Evolutionary conservation across 1,140 invertebrate genomes (phyloP), one percentile per base, ranked within the genome.

Genomic region (Drosophila setifemur): DNA sequence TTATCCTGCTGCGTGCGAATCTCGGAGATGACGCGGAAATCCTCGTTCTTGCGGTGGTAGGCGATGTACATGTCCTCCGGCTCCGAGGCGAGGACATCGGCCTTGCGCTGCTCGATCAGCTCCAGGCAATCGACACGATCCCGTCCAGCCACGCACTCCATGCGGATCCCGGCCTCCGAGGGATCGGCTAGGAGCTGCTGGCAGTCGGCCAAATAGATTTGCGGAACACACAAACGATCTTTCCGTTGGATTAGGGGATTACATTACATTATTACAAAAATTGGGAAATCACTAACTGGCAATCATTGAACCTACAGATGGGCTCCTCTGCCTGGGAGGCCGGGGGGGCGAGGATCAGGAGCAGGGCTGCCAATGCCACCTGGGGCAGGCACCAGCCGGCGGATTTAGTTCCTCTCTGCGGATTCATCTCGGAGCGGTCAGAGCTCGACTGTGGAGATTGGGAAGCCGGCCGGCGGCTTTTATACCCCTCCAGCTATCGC

Each of bases 41-140:
- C 92, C 60, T 93, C 91, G 50, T 93, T 93, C 14, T 92, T 91
- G 28, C 93, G 92, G 26, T 94, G 93, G 16, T 93, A 94, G 7
- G 95, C 96, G 3, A 97, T 92, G 86, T 96, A 97, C 92, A 97
- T 89, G 58, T 90, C 89, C 79, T 96, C 96, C 1, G 96, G 95
- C 79, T 97, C 96, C 1, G 95, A 93, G 8, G 95, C 94, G 11
- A 95, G 93, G 18, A 97, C 92, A 89, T 97, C 96, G 0, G 96
- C 96, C 73, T 95, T 92, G 31, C 94, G 93, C 70, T 93, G 92
- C 37, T 94, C 93, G 18, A 97, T 94, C 83, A 93, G 93, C 14
- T 93, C 91, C 68, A 97, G 92, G 77, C 96, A 97, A 28, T 95
- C 94, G 53, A 94, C 90, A 40, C 94, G 94, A 89, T 96, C 95